Base-by-base conservation (phyloP, 1,140 invertebrate genomes). In the Cephus cinctus region DNA sequence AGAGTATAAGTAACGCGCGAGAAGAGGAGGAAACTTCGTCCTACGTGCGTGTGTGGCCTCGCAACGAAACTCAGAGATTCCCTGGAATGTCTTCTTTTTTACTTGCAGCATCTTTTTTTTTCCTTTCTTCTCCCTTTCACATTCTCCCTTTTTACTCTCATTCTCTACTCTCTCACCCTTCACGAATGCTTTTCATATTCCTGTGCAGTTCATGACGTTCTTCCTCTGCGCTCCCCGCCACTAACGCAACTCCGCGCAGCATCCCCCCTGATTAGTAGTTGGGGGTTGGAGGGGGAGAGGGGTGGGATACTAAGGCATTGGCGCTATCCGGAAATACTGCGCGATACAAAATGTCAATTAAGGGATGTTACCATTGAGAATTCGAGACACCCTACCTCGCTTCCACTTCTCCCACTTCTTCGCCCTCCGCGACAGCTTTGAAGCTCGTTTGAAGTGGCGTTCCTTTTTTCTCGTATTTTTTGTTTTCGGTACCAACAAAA, bases 331-430 rank as follows among this genome's bases (percentile, higher is more conserved):
- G 59, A 61, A 61, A 64, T 19, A 40, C 42, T 42, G 43, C 44
- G 45, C 43, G 45, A 62, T 56, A 62, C 52, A 47, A 59, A 67
- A 47, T 59, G 57, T 66, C 65, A 74, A 74, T 71, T 70, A 74
- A 65, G 57, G 47, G 50, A 43, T 35, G 19, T 52, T 48, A 50
- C 54, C 57, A 41, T 46, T 42, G 41, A 51, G 51, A 58, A 59
- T 63, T 57, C 54, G 11, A 30, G 2, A 30, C 27, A 12, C 27
- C 9, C 27, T 12, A 12, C 27, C 8, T 12, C 27, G 8, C 12
- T 9, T 30, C 54, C 52, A 59, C 49, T 56, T 50, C 57, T 44
- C 56, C 41, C 44, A 49, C 56, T 58, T 63, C 61, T 63, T 59
- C 50, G 20, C 31, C 30, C 35, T 36, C n/a, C n/a, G n/a, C n/a